phyloP scores from a whole-genome alignment of 92 coral and sea anemone species.

The Umimayanthus kanabou region DNA sequence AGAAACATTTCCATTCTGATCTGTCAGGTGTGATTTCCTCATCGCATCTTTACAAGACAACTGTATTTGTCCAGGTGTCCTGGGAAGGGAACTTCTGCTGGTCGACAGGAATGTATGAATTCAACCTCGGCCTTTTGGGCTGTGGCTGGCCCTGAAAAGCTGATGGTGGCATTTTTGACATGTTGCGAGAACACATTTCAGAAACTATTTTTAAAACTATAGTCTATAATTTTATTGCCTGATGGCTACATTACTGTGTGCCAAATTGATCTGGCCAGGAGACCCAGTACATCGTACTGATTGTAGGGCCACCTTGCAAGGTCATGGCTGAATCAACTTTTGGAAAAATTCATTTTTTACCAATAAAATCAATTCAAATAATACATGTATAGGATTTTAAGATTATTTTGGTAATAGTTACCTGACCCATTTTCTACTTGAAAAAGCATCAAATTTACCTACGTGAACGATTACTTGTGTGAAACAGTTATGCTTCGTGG shows the following conservation, averaged over 20 bases:
- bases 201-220: slow-evolving; percentile 16
- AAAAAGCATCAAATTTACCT: not conserved
- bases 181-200: slow-evolving; percentile 51
- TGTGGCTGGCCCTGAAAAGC: slow-evolving; percentile 39
- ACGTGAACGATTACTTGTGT: not conserved
- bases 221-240: not conserved
- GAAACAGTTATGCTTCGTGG: not conserved
- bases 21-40: slow-evolving; percentile 62
- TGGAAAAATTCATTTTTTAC: slow-evolving; percentile 7
- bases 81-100: slow-evolving; percentile 45
- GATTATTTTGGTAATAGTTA: not conserved
- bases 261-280: not conserved
- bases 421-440: not conserved
- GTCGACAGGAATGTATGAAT: slow-evolving; percentile 52
- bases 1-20: slow-evolving; percentile 51
- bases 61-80: slow-evolving; percentile 76
- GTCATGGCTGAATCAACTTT: slow-evolving; percentile 6
- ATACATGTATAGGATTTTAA: not conserved
- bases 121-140: slow-evolving; percentile 51
- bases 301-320: slow-evolving; percentile 1
- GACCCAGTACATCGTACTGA: slow-evolving; percentile 6
- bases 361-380: not conserved
- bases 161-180: slow-evolving; percentile 49
- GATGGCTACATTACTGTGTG: slow-evolving; percentile 2
- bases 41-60: slow-evolving; percentile 58